Base-by-base conservation (phyloP, 1,140 invertebrate genomes). In the Tetramorium alpestre region DNA sequence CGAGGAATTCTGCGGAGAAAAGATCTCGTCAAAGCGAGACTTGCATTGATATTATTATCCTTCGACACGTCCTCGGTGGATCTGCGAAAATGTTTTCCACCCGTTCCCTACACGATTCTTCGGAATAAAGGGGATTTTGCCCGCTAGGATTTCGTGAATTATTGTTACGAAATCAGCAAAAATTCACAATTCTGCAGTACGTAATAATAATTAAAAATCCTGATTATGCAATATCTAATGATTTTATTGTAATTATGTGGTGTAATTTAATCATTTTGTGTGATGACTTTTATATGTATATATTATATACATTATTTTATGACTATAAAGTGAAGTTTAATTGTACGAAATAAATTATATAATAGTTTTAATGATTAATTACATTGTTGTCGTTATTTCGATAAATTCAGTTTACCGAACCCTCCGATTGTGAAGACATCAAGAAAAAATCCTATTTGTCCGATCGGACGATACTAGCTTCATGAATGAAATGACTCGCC, bases 1-100 rank as follows among this genome's bases (percentile, higher is more conserved):
- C 11, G 25, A 41, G 49, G 54, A 60, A 62, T 51, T 77, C n/a
- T 69, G 44, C 28, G n/a, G 13, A 60, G 69, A 41, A 25, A 44
- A 33, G 49, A 78, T 72, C 75, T 76, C 69, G 28, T 80, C 73
- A 38, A 73, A 58, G 44, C 8, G n/a, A 54, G 69, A 77, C 51
- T 33, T 25, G 80, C 60, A 67, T 62, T 58, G 80, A 85, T 85
- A 77, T 85, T 85, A 85, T 89, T 89, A 85, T 85, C 44, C 81
- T 80, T 73, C 28, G 56, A 33, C n/a, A 38, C 18, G 16, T 51
- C 13, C 56, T 80, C 54, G 25, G 7, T 28, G 56, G 38, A 28
- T 28, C 2, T 16, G 8, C 7, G 56, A 76, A 58, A 54, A 87
- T 38, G 28, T 49, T 56, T n/a, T 28, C 64, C 33, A 22, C 38